Base-by-base conservation (phyloP, 2,113 vertebrate species). In the Paramisgurnus dabryanus region DNA sequence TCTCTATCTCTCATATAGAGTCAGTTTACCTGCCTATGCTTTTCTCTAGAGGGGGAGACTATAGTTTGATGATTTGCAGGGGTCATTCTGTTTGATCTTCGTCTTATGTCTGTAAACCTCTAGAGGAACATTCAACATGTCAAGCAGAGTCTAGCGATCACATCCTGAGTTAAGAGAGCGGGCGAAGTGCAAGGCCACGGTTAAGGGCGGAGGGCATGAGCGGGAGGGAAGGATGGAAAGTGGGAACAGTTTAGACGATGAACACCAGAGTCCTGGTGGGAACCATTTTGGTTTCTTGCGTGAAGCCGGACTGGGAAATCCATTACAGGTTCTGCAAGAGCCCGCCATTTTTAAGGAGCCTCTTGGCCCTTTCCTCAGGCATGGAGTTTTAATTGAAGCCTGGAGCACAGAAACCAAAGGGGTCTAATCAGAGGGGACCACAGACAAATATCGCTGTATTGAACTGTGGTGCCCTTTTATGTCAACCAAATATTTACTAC, bases 21-120 rank as follows among this genome's bases (percentile, higher is more conserved):
- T 57, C 55, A 58, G 55, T 83, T 65, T 88, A 84, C 12, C 80
- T 78, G 81, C 79, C 81, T 80, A 80, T 58, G 82, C 71, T 84
- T 68, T 76, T 75, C 70, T 85, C 81, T 78, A 13, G 85, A 87
- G 79, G 76, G 71, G 60, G 82, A 6, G 63, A 8, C 77, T 82
- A 83, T 12, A 61, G 55, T 65, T 77, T 40, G 80, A 74, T 76
- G 72, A 73, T 81, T 72, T 81, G 75, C 80, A 69, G 86, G 84
- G 86, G 86, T 87, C 90, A 89, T 90, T 89, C 82, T 87, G 84
- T 92, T 87, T 90, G 89, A 90, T 91, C 89, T 89, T 84, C 72
- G 85, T 89, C 86, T 88, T 82, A 80, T 89, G 88, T 86, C 84
- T 80, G 80, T 15, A 84, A 85, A 86, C 83, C 90, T 90, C 88